Conservation (phyloP, 2,797 vertebrate species). For the Eulemur mongoz region DNA sequence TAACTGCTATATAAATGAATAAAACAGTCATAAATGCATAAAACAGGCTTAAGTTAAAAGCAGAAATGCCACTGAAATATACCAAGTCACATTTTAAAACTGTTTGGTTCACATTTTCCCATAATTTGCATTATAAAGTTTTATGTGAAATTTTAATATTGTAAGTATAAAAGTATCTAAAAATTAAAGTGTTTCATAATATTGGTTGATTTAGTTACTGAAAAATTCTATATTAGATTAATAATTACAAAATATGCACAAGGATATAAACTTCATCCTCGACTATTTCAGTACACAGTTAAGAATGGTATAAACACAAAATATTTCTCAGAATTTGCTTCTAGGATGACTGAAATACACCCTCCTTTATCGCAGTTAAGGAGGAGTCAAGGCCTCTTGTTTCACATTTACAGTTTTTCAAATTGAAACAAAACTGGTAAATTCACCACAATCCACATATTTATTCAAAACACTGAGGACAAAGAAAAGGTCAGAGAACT, state of each 20-base stretch:
- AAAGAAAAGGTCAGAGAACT: background rate
- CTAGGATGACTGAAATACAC: background rate
- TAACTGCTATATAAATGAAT: background rate
- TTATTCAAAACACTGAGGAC: background rate
- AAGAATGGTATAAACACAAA: background rate
- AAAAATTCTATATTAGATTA: background rate
- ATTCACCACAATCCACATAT: background rate
- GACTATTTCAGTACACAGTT: background rate
- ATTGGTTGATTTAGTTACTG: background rate
- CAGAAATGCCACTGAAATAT: constrained; percentile 17
- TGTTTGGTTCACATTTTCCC: background rate
- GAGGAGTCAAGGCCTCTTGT: background rate
- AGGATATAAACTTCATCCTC: background rate
- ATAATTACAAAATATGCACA: background rate
- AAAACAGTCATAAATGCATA: background rate
- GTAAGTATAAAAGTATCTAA: background rate
- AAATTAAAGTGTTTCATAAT: background rate
- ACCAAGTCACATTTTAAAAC: constrained; percentile 1
- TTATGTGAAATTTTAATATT: constrained; percentile 34
- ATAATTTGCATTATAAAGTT: background rate
- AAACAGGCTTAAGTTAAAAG: background rate
- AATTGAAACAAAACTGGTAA: background rate
- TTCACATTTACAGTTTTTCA: background rate
- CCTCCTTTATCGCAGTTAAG: background rate
- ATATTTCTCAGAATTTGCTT: background rate